Conservation (phyloP, 2,797 vertebrate species). For the Enteromius anoplus region DNA sequence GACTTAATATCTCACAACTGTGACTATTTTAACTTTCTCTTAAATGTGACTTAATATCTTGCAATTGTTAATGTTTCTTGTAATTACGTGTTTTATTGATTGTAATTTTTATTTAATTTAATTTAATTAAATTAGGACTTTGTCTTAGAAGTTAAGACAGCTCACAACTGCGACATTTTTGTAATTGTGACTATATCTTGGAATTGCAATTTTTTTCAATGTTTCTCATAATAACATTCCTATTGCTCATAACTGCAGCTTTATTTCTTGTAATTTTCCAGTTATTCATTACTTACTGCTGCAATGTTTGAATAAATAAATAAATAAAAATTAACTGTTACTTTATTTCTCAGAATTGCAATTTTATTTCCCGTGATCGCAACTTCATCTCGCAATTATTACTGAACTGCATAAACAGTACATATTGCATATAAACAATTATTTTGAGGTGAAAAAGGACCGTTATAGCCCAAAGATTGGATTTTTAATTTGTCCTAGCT, state of each 20-base stretch:
- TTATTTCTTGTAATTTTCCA: neutral
- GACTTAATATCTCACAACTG: neutral
- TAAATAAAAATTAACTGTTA: too few relatives aligned
- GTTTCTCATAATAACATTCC: neutral
- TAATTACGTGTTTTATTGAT: neutral
- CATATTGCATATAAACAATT: neutral
- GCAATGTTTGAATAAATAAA: neutral
- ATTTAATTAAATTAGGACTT: neutral
- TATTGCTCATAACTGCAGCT: neutral
- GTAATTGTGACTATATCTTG: neutral
- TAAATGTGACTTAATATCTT: neutral
- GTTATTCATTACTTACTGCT: too few relatives aligned
- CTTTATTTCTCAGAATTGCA: neutral
- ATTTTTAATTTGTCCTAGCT: neutral
- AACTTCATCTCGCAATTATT: neutral
- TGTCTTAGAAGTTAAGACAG: neutral
- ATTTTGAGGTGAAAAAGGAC: neutral
- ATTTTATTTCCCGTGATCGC: neutral
- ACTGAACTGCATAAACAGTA: neutral
- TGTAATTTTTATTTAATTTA: neutral
- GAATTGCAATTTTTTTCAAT: too few relatives aligned
- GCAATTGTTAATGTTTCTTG: neutral
- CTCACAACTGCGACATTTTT: neutral
- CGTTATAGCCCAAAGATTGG: neutral
- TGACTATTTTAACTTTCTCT: neutral